Conservation (phyloP, 2,797 vertebrate species). For the Micrastur ruficollis region DNA sequence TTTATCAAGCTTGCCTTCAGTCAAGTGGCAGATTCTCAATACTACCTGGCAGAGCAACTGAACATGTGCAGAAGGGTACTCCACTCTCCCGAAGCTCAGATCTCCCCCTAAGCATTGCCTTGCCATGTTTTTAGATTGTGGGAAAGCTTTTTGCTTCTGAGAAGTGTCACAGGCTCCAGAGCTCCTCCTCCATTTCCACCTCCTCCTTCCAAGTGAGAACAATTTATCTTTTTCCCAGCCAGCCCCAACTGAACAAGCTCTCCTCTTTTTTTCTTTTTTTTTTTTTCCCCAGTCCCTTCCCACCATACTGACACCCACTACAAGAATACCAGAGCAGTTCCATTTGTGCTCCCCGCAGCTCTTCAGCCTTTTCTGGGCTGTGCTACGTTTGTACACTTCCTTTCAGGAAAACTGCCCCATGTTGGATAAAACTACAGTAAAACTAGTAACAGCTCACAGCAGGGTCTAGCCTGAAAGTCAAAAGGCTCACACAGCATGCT, state of each 20-base stretch:
- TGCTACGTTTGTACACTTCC: not conserved
- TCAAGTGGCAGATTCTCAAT: not conserved
- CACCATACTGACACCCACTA: not conserved
- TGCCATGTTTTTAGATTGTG: not conserved
- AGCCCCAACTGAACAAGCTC: not conserved
- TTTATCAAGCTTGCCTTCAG: not conserved
- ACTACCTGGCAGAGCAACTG: not conserved
- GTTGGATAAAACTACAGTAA: not conserved
- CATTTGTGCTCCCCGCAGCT: not conserved
- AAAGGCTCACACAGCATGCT: not conserved
- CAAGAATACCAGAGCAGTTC: fast-evolving
- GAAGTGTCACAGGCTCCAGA: not conserved
- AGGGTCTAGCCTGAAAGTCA: not conserved
- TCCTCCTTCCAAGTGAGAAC: not conserved
- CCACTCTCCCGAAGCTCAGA: not conserved
- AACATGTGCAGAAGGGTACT: not conserved
- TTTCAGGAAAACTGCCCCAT: not conserved
- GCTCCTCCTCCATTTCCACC: not conserved
- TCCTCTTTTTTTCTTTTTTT: not conserved
- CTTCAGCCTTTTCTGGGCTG: not conserved
- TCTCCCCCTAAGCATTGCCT: not conserved
- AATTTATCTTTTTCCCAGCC: not conserved
- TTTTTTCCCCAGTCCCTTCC: not conserved
- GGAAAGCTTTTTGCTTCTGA: not conserved
- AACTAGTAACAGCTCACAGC: not conserved